phyloP scores from a whole-genome alignment of 2,797 vertebrate species.

The Fringilla coelebs region DNA sequence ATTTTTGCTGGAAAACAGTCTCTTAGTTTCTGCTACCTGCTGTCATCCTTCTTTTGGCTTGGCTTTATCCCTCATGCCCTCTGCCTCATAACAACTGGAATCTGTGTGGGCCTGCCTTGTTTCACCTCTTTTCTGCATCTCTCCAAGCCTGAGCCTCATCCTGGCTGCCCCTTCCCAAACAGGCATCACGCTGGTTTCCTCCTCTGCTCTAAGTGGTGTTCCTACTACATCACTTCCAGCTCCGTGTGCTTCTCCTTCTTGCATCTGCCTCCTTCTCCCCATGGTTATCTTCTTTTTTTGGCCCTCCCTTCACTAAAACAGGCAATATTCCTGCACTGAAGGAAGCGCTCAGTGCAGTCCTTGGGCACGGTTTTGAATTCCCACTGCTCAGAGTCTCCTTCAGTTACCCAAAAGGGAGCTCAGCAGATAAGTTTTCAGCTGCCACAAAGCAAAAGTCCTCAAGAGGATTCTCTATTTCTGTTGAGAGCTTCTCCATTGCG shows the following conservation, averaged over 20 bases:
- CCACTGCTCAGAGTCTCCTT: constrained; percentile 14
- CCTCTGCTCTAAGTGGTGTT: background rate
- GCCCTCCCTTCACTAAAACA: background rate
- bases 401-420: constrained; percentile 1
- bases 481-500: background rate
- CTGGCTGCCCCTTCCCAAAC: background rate
- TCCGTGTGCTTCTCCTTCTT: background rate
- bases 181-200: background rate
- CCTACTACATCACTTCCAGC: background rate
- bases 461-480: constrained; percentile 21
- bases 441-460: constrained; percentile 1
- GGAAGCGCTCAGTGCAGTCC: accelerated
- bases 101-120: background rate
- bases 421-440: constrained; percentile 31
- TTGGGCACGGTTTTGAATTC: background rate
- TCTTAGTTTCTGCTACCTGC: background rate
- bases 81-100: background rate
- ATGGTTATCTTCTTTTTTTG: background rate
- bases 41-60: background rate
- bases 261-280: background rate
- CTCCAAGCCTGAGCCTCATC: background rate
- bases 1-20: background rate
- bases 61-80: background rate
- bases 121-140: background rate
- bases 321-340: background rate